Evolutionary conservation across 2,888 invertebrate genomes (phyloP).

Genomic region (Endomychus coccineus): DNA sequence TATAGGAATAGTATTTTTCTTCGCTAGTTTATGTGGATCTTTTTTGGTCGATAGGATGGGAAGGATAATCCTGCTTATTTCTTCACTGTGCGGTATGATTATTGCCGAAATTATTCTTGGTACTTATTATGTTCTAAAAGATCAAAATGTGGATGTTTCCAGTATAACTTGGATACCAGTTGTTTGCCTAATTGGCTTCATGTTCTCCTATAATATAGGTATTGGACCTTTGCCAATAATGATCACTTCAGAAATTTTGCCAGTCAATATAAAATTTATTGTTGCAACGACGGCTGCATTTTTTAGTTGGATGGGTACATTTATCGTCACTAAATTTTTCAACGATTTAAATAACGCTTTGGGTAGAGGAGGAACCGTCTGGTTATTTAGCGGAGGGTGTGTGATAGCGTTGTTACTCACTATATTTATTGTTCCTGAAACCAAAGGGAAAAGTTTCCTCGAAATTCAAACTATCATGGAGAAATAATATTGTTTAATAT

Average conservation of each 20-base stretch:
- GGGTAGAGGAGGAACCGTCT: conserved; percentile 63
- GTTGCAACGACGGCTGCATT: conserved; percentile 69
- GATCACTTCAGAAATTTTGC: conserved; percentile 73
- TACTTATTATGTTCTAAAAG: conserved; percentile 36
- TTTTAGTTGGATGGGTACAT: conserved; percentile 66
- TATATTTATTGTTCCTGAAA: conserved; percentile 69
- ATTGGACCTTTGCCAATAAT: conserved; percentile 74
- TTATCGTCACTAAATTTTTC: conserved; percentile 69
- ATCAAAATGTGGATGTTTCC: conserved; percentile 48
- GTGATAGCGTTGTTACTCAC: conserved; percentile 60
- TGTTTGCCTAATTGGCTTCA: conserved; percentile 66
- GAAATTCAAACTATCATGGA: conserved; percentile 49
- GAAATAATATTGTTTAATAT: conserved; percentile 1
- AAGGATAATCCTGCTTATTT: conserved; percentile 59
- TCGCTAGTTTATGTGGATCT: conserved; percentile 64
- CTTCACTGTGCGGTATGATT: conserved; percentile 60
- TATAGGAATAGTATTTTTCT: conserved; percentile 65
- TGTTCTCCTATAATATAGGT: conserved; percentile 42
- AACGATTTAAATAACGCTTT: conserved; percentile 49
- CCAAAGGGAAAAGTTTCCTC: conserved; percentile 73
- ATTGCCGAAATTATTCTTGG: conserved; percentile 53
- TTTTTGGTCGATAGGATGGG: conserved; percentile 72
- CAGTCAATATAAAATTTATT: conserved; percentile 64
- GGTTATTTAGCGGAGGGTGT: conserved; percentile 59
- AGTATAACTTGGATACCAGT: conserved; percentile 62